These are phyloP conservation scores for Aulostomus chinensis DNA, from an alignment of 2,797 vertebrate species.

Conservation along the genomic window DNA sequence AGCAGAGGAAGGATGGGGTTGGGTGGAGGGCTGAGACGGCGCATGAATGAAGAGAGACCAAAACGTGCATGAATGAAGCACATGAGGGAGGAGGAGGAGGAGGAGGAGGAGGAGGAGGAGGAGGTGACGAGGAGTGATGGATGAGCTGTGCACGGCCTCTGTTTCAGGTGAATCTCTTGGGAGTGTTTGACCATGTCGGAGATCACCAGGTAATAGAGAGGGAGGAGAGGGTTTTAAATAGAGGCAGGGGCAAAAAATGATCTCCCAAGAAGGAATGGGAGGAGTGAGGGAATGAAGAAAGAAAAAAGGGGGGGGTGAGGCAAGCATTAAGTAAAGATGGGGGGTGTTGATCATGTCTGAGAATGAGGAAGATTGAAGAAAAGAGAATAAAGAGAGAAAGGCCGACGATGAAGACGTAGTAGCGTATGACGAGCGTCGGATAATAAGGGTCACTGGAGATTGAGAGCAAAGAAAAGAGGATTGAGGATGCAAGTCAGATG, in stretches of 20 bases:
- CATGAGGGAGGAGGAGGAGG: not conserved
- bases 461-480: not conserved
- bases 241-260: conserved; percentile 20
- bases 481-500: no score
- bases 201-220: conserved; percentile 47
- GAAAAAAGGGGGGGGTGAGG: not conserved
- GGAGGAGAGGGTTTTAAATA: conserved; percentile 32
- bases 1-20: conserved; percentile 1
- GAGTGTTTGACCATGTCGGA: conserved; percentile 47
- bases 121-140: conserved; percentile 53
- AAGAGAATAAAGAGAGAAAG: not conserved
- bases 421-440: not conserved
- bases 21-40: conserved; percentile 5
- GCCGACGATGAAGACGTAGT: not conserved
- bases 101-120: not conserved
- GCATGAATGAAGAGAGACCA: conserved; percentile 53
- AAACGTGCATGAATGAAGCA: conserved; percentile 50
- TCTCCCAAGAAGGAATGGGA: conserved; percentile 18
- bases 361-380: conserved; percentile 3
- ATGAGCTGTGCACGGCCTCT: conserved; percentile 56
- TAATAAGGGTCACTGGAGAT: not conserved
- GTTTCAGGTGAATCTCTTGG: conserved; percentile 60
- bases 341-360: conserved; percentile 30
- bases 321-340: conserved; percentile 53
- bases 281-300: conserved; percentile 5